Evolutionary conservation across 2,888 invertebrate species (phyloP).

Genomic region (Allophyes oxyacanthae): DNA sequence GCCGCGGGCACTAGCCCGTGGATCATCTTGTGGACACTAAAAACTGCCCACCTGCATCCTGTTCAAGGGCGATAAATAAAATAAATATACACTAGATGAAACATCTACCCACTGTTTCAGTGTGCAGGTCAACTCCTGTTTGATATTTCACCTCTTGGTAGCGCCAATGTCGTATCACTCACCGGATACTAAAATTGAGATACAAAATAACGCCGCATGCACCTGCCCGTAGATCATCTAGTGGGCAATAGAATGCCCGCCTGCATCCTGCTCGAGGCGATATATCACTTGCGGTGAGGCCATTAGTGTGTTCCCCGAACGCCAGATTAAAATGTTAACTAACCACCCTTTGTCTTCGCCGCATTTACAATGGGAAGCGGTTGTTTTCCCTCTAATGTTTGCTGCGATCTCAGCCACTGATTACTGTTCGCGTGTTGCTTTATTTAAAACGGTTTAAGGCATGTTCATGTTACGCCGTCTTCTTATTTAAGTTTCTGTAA

Average conservation of each 20-base stretch:
- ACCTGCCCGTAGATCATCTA: conserved; percentile 69
- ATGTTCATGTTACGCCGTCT: conserved; percentile 43
- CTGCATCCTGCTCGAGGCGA: conserved; percentile 65
- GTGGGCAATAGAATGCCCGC: conserved; percentile 71
- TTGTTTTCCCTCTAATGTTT: conserved; percentile 70
- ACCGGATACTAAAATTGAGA: conserved; percentile 21
- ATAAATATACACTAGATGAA: too few species aligned
- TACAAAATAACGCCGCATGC: conserved; percentile 54
- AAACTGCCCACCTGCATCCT: too few species aligned
- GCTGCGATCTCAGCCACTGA: conserved; percentile 66
- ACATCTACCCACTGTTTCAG: too few species aligned
- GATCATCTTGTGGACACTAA: too few species aligned
- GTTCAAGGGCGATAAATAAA: too few species aligned
- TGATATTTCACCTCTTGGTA: neutral
- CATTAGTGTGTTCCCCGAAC: conserved; percentile 71
- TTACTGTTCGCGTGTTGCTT: conserved; percentile 67
- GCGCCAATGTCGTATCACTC: neutral
- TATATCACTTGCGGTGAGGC: conserved; percentile 71
- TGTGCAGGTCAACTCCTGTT: too few species aligned
- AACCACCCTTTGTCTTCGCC: conserved; percentile 75
- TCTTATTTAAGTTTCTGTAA: conserved; percentile 44
- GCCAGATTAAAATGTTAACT: conserved; percentile 81
- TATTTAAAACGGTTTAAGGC: conserved; percentile 54
- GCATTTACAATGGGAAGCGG: conserved; percentile 70
- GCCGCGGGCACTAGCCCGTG: too few species aligned